These are phyloP conservation scores for Lagorchestes hirsutus DNA, from an alignment of 2,797 vertebrate genomes.

Conservation along the genomic window DNA sequence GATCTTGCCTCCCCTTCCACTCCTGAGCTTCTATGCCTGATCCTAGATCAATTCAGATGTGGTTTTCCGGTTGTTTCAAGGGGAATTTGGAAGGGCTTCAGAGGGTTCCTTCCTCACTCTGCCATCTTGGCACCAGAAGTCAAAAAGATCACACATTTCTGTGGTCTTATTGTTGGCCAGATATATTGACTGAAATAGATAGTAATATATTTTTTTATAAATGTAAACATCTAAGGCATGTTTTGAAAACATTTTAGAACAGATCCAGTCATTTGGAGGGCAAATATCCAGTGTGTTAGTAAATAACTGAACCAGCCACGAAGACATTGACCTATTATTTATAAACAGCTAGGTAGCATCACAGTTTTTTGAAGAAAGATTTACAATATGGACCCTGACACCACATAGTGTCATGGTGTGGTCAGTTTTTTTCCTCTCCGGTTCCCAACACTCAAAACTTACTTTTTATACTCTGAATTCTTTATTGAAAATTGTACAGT, in stretches of 20 bases:
- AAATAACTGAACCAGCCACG: constrained; percentile 35
- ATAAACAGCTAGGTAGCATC: not conserved
- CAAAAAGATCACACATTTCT: not conserved
- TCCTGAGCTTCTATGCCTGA: not conserved
- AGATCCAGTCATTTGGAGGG: constrained; percentile 30
- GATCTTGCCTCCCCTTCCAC: not conserved
- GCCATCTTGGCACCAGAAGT: not conserved
- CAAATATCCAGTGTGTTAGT: constrained; percentile 46
- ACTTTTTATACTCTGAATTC: constrained; percentile 51
- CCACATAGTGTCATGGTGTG: constrained; percentile 31
- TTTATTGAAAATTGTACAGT: not conserved
- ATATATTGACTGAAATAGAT: not conserved
- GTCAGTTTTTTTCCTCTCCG: not conserved
- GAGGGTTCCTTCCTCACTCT: not conserved
- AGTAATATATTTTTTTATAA: not conserved
- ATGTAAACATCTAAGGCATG: not conserved
- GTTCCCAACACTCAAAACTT: constrained; percentile 55
- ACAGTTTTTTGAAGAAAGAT: constrained; percentile 47
- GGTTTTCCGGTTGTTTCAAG: not conserved
- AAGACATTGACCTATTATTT: constrained; percentile 45
- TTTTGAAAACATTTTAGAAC: constrained; percentile 53
- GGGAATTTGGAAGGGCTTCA: not conserved
- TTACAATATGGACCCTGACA: constrained; percentile 48
- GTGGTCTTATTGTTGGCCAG: not conserved
- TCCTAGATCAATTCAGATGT: not conserved